These are phyloP conservation scores for Tetramorium bicarinatum DNA, from an alignment of 2,888 invertebrate genomes.

Conservation along the genomic window DNA sequence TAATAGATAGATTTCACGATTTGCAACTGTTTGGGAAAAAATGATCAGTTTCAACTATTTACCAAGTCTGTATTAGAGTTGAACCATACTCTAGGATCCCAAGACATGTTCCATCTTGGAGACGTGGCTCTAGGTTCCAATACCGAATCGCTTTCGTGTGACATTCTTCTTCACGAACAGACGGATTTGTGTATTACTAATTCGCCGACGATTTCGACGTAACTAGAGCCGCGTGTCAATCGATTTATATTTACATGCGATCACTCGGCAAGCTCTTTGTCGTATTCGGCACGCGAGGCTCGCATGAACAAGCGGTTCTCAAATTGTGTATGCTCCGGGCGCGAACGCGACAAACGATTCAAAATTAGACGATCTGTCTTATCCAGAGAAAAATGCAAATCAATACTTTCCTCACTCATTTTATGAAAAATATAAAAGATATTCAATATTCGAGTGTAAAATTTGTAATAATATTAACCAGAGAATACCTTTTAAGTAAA, in stretches of 20 bases:
- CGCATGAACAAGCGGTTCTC: constrained; percentile 31
- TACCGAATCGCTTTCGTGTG: not conserved
- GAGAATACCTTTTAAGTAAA: not conserved
- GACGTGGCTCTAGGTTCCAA: not conserved
- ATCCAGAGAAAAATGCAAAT: not conserved
- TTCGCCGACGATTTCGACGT: constrained; percentile 18
- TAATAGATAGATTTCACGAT: not conserved
- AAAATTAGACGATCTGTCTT: not conserved
- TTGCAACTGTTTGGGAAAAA: not conserved
- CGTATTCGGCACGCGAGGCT: not conserved
- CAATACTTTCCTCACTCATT: not conserved
- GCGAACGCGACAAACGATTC: not conserved
- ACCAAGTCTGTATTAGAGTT: constrained; percentile 12
- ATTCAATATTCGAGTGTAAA: not conserved
- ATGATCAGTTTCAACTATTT: constrained; percentile 25
- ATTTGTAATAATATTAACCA: constrained; percentile 10
- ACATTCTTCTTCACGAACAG: not conserved
- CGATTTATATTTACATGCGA: constrained; percentile 34
- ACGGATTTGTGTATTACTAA: constrained; percentile 2
- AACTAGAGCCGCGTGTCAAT: not conserved
- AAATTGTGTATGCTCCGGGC: not conserved
- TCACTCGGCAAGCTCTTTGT: not conserved
- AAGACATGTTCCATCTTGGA: constrained; percentile 9
- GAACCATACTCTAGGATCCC: constrained; percentile 28
- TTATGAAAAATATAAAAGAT: not conserved